These are phyloP conservation scores for Solenopsis fugax DNA, from an alignment of 1,140 invertebrate genomes.

Conservation along the genomic window DNA sequence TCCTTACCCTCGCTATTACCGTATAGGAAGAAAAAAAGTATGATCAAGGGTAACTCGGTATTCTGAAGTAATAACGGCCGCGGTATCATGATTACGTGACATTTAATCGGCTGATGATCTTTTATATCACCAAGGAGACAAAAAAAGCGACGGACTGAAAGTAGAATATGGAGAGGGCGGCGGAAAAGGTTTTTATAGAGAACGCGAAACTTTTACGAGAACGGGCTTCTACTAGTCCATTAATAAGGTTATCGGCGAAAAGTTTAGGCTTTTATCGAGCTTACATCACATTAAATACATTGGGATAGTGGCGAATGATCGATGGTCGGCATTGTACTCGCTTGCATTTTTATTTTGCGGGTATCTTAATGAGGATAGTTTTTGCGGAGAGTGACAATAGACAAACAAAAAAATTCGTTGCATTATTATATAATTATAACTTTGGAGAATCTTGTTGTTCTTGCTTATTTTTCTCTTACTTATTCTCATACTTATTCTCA, in stretches of 20 bases:
- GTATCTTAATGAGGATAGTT: conserved; percentile 21
- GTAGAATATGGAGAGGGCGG: background rate
- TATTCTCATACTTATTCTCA: background rate
- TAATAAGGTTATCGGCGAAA: conserved; percentile 47
- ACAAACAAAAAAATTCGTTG: background rate
- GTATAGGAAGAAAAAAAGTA: conserved; percentile 3
- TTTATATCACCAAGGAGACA: conserved; percentile 35
- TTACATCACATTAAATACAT: conserved; percentile 49
- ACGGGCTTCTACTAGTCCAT: conserved; percentile 19
- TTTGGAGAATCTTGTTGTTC: background rate
- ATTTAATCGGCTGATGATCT: conserved; percentile 64
- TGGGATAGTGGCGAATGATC: conserved; percentile 31
- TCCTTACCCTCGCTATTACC: background rate
- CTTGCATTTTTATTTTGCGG: conserved; percentile 41
- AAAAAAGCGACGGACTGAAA: conserved; percentile 6
- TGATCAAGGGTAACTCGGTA: conserved; percentile 43
- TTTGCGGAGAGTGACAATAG: background rate
- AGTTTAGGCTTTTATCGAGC: conserved; percentile 42
- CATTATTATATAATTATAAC: conserved; percentile 32
- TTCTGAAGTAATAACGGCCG: conserved; percentile 58
- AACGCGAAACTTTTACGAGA: conserved; percentile 42
- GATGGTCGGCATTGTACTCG: conserved; percentile 38
- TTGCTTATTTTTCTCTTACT: background rate
- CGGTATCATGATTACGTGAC: conserved; percentile 62
- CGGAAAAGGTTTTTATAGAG: conserved; percentile 14